phyloP scores from a whole-genome alignment of 2,113 vertebrate genomes.

The Toxotes jaculatrix region DNA sequence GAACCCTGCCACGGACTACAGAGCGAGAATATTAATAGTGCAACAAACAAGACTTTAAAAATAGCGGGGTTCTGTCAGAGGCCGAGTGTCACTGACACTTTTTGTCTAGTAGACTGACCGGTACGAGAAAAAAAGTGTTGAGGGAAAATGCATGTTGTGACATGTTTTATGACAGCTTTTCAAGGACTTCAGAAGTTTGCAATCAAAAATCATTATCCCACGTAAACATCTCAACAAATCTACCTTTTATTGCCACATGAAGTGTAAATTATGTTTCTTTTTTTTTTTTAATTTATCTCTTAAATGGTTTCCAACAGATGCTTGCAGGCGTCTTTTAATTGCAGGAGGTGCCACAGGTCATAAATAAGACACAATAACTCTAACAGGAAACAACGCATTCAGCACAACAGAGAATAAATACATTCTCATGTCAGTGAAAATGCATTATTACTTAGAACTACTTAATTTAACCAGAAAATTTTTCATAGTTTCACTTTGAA shows the following conservation, averaged over 20 bases:
- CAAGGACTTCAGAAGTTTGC: constrained; percentile 7
- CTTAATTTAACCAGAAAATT: neutral
- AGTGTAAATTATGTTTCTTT: neutral
- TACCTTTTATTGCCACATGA: neutral
- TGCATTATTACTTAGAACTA: neutral
- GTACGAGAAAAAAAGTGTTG: constrained; percentile 7
- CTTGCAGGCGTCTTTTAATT: neutral
- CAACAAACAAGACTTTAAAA: constrained; percentile 75
- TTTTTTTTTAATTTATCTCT: neutral
- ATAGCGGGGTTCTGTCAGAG: constrained; percentile 63
- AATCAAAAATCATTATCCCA: neutral
- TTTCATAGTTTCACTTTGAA: neutral
- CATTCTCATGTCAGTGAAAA: neutral
- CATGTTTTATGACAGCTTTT: constrained; percentile 38
- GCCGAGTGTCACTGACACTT: constrained; percentile 60
- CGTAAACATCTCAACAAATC: constrained; percentile 1
- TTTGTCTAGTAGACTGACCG: constrained; percentile 53
- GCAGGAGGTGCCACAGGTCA: neutral
- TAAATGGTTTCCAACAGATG: constrained; percentile 8
- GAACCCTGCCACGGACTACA: constrained; percentile 71
- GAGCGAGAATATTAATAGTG: constrained; percentile 79
- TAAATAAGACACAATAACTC: neutral
- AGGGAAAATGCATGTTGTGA: constrained; percentile 8
- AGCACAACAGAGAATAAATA: neutral
- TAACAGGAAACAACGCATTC: neutral